These are phyloP conservation scores for Zenarchopterus dispar DNA, from an alignment of 2,797 vertebrate genomes.

Conservation along the genomic window DNA sequence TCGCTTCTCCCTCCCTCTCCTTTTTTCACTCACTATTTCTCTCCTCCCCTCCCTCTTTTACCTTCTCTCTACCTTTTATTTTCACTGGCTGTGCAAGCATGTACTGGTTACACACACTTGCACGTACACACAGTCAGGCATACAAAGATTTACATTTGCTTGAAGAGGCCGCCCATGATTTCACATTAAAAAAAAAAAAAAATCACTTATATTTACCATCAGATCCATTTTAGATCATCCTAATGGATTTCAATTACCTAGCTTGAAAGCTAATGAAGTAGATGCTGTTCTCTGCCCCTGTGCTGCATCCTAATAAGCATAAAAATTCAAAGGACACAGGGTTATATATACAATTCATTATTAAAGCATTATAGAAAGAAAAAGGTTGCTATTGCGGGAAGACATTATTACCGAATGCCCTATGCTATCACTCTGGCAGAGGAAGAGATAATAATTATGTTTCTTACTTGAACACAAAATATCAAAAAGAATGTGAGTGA, in stretches of 20 bases:
- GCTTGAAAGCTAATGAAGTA: slow-evolving; percentile 77
- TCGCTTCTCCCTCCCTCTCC: slow-evolving; percentile 74
- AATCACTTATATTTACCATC: slow-evolving; percentile 88
- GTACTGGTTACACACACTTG: slow-evolving; percentile 41
- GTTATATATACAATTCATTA: slow-evolving; percentile 73
- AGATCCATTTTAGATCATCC: slow-evolving; percentile 76
- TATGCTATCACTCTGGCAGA: too few relatives aligned
- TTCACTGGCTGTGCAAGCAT: slow-evolving; percentile 47
- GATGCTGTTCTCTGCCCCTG: slow-evolving; percentile 56
- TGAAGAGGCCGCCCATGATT: slow-evolving; percentile 82
- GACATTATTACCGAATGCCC: too few relatives aligned
- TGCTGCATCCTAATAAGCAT: slow-evolving; percentile 60
- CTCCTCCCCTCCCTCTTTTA: slow-evolving; percentile 54
- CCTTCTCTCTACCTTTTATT: slow-evolving; percentile 39
- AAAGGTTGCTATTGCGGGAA: too few relatives aligned
- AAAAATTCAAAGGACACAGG: slow-evolving; percentile 59
- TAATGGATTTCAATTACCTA: slow-evolving; percentile 83
- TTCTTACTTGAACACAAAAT: too few relatives aligned
- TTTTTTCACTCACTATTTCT: slow-evolving; percentile 67
- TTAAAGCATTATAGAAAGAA: slow-evolving; percentile 11
- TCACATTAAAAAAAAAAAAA: slow-evolving; percentile 75
- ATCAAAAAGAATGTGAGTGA: too few relatives aligned
- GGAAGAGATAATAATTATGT: too few relatives aligned
- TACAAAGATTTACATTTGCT: slow-evolving; percentile 87
- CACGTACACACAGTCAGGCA: slow-evolving; percentile 7